Percentiles rank a stretch among this genome's conserved stretches.
phyloP scores from a whole-genome alignment of 2,113 vertebrate genomes.

The Macrotis lagotis region DNA sequence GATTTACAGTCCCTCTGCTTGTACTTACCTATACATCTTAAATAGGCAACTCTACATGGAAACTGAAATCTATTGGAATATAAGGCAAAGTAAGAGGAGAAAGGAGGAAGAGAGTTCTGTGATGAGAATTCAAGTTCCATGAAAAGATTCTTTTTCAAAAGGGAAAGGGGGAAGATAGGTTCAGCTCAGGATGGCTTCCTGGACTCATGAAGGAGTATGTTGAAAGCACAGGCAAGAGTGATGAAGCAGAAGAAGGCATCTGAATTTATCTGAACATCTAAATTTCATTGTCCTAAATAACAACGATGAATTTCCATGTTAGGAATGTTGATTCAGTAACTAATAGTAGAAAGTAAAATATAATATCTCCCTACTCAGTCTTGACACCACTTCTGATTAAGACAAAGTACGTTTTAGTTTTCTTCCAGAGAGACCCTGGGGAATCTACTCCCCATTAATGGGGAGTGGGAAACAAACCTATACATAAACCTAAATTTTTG shows the following conservation, averaged over 20 bases:
- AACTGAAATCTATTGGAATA: neutral
- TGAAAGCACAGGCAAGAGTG: neutral
- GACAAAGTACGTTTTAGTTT: neutral
- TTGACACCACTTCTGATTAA: neutral
- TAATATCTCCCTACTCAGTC: neutral
- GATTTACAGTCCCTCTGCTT: neutral
- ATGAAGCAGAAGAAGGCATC: neutral
- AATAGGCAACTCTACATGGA: neutral
- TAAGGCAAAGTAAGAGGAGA: neutral
- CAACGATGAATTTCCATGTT: neutral
- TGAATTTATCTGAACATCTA: neutral
- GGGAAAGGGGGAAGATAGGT: neutral
- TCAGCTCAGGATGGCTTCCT: neutral
- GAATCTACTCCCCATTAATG: neutral
- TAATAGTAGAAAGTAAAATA: neutral
- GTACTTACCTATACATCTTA: neutral
- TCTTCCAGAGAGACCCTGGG: neutral
- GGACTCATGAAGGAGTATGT: neutral
- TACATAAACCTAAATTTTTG: neutral
- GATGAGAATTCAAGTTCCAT: neutral
- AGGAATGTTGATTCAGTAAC: neutral
- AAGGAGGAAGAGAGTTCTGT: neutral
- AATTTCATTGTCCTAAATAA: neutral
- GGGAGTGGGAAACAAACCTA: neutral
- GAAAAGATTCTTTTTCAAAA: neutral